Percentiles rank a stretch among this genome's conserved stretches.
Evolutionary conservation across 2,888 invertebrate genomes (phyloP).

Genomic region (Melanostoma scalare): DNA sequence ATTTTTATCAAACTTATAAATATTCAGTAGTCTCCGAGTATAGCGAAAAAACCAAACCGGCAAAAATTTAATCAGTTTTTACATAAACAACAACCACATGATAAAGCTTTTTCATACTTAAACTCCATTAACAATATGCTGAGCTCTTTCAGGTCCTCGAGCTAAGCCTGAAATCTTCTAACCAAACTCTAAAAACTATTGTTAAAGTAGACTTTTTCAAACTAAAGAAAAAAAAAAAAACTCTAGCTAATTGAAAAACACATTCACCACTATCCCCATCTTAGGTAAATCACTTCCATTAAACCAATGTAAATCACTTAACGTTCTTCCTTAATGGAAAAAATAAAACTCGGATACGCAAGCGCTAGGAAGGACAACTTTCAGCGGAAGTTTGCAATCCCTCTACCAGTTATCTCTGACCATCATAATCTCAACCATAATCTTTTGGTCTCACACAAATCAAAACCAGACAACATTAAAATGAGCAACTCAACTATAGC

Average conservation of each 20-base stretch:
- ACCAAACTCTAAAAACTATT: too few relatives aligned
- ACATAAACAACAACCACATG: too few relatives aligned
- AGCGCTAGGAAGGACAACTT: slow-evolving; percentile 44
- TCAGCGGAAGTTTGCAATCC: slow-evolving; percentile 38
- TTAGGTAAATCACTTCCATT: not conserved
- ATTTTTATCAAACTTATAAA: too few relatives aligned
- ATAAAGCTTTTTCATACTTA: too few relatives aligned
- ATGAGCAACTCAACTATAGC: slow-evolving; percentile 26
- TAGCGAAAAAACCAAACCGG: too few relatives aligned
- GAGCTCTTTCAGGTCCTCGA: too few relatives aligned
- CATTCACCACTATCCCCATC: slow-evolving; percentile 7
- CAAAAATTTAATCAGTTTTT: too few relatives aligned
- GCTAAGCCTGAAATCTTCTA: too few relatives aligned
- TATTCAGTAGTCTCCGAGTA: too few relatives aligned
- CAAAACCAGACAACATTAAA: slow-evolving; percentile 48
- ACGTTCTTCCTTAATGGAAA: slow-evolving; percentile 58
- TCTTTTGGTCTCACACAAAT: slow-evolving; percentile 57
- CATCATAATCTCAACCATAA: slow-evolving; percentile 28
- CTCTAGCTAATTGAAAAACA: slow-evolving; percentile 18
- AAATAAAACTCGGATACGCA: slow-evolving; percentile 46
- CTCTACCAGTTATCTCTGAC: slow-evolving; percentile 3
- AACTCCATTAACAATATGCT: too few relatives aligned
- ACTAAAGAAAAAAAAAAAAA: not conserved
- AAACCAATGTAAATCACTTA: slow-evolving; percentile 60
- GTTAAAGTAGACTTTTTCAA: not conserved